These are phyloP conservation scores for Strigamia transsilvanica DNA, from an alignment of 2,888 invertebrate species.

Conservation along the genomic window DNA sequence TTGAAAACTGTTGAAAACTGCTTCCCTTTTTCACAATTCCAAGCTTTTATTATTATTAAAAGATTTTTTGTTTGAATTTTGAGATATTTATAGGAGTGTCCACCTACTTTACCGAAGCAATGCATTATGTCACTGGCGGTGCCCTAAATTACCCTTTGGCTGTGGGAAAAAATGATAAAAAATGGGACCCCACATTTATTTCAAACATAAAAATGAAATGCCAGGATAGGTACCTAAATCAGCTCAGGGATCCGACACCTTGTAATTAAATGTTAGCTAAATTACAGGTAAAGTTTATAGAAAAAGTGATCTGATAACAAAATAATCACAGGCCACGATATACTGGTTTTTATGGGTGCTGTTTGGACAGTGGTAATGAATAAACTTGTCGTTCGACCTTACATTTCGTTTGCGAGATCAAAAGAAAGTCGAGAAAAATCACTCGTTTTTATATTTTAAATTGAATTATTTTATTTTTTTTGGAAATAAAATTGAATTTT, in stretches of 20 bases:
- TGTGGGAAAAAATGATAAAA: not conserved
- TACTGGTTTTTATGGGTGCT: not conserved
- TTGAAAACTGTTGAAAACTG: no score
- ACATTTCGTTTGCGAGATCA: no score
- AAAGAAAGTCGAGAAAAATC: no score
- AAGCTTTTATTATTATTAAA: no score
- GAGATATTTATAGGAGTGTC: constrained; percentile 20
- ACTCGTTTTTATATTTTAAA: no score
- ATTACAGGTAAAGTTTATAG: not conserved
- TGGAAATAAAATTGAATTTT: not conserved
- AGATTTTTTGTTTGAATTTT: not conserved
- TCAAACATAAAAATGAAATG: not conserved
- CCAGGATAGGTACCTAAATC: constrained; percentile 1
- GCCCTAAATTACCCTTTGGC: constrained; percentile 2
- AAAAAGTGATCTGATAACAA: constrained; percentile 14
- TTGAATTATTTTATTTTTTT: not conserved
- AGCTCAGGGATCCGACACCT: not conserved
- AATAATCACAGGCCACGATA: not conserved
- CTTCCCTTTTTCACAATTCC: no score
- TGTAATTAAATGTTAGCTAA: constrained; percentile 9
- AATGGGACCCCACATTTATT: constrained; percentile 7
- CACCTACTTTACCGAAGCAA: constrained; percentile 12
- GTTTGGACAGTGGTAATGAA: constrained; percentile 12
- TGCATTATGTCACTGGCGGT: not conserved
- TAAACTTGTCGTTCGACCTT: not conserved